Evolutionary conservation across 1,140 invertebrate species (phyloP).

Genomic region (Pomacea maculata): DNA sequence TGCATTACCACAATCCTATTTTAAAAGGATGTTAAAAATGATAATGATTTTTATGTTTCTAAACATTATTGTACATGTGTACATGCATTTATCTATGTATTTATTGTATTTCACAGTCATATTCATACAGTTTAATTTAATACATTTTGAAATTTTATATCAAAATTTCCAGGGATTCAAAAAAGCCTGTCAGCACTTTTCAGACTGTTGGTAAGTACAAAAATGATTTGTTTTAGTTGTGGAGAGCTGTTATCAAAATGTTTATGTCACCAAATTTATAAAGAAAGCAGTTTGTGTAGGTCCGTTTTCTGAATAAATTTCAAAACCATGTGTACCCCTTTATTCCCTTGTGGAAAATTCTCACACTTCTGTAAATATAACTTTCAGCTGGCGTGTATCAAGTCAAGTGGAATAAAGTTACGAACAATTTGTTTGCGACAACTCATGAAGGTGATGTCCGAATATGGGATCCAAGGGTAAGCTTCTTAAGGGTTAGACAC

Average conservation of each 20-base stretch:
- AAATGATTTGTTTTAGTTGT: background rate
- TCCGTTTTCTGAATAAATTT: too few species aligned
- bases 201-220: constrained; percentile 76
- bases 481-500: background rate
- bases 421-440: constrained; percentile 85
- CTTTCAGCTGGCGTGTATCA: constrained; percentile 84
- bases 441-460: constrained; percentile 95
- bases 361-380: background rate
- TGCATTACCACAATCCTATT: too few species aligned
- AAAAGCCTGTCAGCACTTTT: constrained; percentile 81
- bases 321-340: too few species aligned
- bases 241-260: too few species aligned
- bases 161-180: constrained; percentile 73
- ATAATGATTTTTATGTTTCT: background rate
- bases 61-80: background rate
- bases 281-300: too few species aligned
- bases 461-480: constrained; percentile 88
- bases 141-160: too few species aligned
- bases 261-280: too few species aligned
- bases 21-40: too few species aligned
- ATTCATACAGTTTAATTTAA: background rate
- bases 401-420: constrained; percentile 91
- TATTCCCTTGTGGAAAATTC: too few species aligned
- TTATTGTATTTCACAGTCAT: background rate
- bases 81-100: background rate